phyloP scores from a whole-genome alignment of 2,888 invertebrate genomes.

The Noctuana brunneofusca region DNA sequence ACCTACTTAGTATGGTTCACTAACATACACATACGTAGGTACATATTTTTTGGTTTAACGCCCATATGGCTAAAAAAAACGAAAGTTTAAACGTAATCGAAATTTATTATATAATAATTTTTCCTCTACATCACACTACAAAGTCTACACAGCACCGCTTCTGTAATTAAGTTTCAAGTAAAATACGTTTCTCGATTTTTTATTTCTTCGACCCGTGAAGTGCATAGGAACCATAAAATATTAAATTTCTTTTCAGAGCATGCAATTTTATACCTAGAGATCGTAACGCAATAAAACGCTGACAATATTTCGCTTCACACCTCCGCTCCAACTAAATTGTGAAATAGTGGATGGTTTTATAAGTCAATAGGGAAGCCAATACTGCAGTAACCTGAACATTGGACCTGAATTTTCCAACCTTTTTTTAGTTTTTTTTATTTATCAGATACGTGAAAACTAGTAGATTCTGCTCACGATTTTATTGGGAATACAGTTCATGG shows the following conservation, averaged over 20 bases:
- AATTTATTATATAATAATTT: too few relatives aligned
- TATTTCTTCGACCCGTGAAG: neutral
- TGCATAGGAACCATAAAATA: neutral
- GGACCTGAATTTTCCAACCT: neutral
- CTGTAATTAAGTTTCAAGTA: neutral
- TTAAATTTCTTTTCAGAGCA: conserved; percentile 3
- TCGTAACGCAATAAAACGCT: conserved; percentile 28
- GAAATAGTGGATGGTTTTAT: conserved; percentile 21
- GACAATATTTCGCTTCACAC: conserved; percentile 28
- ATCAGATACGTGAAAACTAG: neutral
- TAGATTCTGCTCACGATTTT: too few relatives aligned
- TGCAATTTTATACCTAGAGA: conserved; percentile 15
- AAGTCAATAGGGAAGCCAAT: conserved; percentile 16
- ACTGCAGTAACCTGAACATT: conserved; percentile 4
- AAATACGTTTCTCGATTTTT: too few relatives aligned
- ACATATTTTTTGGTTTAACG: too few relatives aligned
- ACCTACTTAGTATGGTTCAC: too few relatives aligned
- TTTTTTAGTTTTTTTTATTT: conserved; percentile 7
- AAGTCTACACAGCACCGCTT: neutral
- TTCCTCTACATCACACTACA: too few relatives aligned
- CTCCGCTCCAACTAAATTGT: conserved; percentile 24
- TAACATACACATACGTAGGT: too few relatives aligned
- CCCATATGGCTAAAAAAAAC: too few relatives aligned
- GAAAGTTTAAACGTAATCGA: too few relatives aligned
- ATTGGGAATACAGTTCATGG: too few relatives aligned